phyloP scores from a whole-genome alignment of 2,888 invertebrate species.

The Spodoptera exigua region DNA sequence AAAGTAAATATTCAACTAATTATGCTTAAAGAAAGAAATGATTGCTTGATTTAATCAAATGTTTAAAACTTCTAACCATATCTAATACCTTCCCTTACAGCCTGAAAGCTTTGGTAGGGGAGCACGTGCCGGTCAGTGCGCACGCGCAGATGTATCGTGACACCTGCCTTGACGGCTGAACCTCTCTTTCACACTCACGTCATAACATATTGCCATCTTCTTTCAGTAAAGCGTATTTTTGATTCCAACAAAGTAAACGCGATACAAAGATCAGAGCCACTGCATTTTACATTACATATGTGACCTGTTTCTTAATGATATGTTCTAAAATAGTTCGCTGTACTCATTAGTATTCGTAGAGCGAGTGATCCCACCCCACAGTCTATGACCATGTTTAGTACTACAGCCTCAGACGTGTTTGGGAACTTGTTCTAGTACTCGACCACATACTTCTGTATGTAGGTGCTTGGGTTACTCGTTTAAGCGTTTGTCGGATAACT shows the following conservation, averaged over 20 bases:
- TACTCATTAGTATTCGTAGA: slow-evolving; percentile 81
- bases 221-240: slow-evolving; percentile 74
- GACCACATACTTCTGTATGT: slow-evolving; percentile 57
- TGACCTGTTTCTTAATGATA: slow-evolving; percentile 85
- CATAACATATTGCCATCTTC: slow-evolving; percentile 67
- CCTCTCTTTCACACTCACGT: slow-evolving; percentile 71
- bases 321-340: slow-evolving; percentile 80
- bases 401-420: slow-evolving; percentile 72
- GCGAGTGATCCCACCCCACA: slow-evolving; percentile 69
- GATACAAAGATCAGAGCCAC: slow-evolving; percentile 72
- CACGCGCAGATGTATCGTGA: slow-evolving; percentile 85
- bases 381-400: slow-evolving; percentile 77
- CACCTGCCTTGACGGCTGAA: slow-evolving; percentile 81
- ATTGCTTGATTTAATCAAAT: not conserved
- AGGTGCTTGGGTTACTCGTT: slow-evolving; percentile 65
- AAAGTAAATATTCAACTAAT: not conserved
- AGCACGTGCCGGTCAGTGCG: slow-evolving; percentile 85
- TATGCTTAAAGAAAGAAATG: not conserved
- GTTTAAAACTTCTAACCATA: slow-evolving; percentile 26
- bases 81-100: slow-evolving; percentile 56
- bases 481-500: slow-evolving; percentile 62
- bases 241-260: slow-evolving; percentile 79
- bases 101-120: slow-evolving; percentile 71
- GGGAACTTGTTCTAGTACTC: slow-evolving; percentile 73
- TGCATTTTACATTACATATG: slow-evolving; percentile 81